phyloP scores from a whole-genome alignment of 2,797 vertebrate species.

The Myiotriccus ornatus region DNA sequence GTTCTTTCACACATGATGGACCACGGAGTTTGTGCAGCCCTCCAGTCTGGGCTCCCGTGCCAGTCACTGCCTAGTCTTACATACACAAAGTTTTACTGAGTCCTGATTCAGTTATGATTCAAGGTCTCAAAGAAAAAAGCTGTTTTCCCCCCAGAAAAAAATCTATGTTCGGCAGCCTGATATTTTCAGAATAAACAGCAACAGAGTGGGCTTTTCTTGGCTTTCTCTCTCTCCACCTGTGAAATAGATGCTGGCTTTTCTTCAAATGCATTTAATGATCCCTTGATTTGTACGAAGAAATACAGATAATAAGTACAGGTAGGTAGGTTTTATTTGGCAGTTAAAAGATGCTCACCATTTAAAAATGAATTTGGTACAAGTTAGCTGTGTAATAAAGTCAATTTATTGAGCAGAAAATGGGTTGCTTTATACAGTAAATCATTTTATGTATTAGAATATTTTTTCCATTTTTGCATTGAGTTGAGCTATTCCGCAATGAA shows the following conservation, averaged over 20 bases:
- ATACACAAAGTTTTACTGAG: neutral
- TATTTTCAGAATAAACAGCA: neutral
- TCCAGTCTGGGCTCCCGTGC: neutral
- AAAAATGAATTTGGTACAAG: neutral
- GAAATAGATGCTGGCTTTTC: neutral
- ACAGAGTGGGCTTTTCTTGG: neutral
- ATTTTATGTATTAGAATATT: neutral
- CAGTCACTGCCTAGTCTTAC: neutral
- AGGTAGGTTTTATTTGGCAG: neutral
- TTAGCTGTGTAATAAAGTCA: neutral
- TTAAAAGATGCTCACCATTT: neutral
- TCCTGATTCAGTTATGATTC: accelerated
- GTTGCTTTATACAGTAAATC: neutral
- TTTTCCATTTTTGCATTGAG: neutral
- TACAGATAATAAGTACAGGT: neutral
- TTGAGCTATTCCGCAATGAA: neutral
- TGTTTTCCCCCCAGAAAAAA: neutral
- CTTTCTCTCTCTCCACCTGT: neutral
- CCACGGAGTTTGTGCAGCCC: neutral
- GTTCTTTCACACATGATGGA: accelerated
- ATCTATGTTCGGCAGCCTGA: neutral
- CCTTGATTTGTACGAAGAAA: neutral
- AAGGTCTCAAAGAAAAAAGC: neutral
- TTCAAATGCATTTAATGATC: neutral
- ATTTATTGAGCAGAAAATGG: neutral